A percentile compares a stretch with the other conserved stretches of the same genome.
These are phyloP conservation scores for Marmota flaviventris DNA, from an alignment of 2,113 vertebrate genomes.

Conservation along the genomic window DNA sequence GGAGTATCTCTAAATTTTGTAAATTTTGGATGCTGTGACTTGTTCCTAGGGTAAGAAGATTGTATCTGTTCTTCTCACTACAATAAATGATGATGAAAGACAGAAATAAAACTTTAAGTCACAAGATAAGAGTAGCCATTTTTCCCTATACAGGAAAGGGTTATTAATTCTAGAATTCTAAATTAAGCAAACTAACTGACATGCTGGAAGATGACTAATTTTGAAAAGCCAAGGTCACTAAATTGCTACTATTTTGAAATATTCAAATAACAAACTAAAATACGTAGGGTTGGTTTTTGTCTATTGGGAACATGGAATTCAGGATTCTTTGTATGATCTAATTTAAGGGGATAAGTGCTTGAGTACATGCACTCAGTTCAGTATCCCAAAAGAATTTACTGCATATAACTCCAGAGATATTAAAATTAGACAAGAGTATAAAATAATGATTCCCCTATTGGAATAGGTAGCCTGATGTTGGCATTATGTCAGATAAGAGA, in stretches of 20 bases:
- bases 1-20: conserved; percentile 15
- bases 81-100: neutral
- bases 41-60: neutral
- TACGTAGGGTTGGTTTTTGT: neutral
- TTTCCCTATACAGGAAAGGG: neutral
- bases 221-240: neutral
- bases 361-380: neutral
- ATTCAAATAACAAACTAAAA: neutral
- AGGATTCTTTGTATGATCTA: conserved; percentile 41
- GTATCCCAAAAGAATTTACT: conserved; percentile 59
- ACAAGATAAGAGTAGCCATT: neutral
- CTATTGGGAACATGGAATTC: neutral
- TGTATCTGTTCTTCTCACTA: neutral
- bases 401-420: conserved; percentile 48
- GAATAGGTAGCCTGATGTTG: conserved; percentile 77
- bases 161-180: conserved; percentile 45
- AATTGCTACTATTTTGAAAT: conserved; percentile 52
- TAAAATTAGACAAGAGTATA: conserved; percentile 73
- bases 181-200: conserved; percentile 54
- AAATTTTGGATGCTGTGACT: neutral
- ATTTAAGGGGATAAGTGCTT: conserved; percentile 57
- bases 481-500: conserved; percentile 75
- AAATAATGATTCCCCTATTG: conserved; percentile 72
- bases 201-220: conserved; percentile 40
- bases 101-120: conserved; percentile 1